Percentiles rank a stretch among this genome's conserved stretches.
Evolutionary conservation across 2,113 vertebrate species (phyloP).

Genomic region (Tautogolabrus adspersus): DNA sequence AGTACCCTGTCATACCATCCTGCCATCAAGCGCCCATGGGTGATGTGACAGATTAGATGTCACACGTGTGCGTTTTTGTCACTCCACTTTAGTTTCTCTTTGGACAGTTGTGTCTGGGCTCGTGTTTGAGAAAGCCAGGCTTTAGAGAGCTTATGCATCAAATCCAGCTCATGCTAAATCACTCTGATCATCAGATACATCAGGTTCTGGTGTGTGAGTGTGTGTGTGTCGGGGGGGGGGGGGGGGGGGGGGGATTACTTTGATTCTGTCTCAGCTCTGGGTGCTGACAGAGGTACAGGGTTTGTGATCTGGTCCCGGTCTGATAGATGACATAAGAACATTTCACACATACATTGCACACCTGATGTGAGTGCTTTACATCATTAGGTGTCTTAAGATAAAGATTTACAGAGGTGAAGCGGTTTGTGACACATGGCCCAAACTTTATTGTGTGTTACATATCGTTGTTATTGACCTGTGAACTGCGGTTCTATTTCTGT

Average conservation of each 20-base stretch:
- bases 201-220: not conserved
- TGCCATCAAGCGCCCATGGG: too few relatives aligned
- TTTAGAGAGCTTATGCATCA: constrained; percentile 46
- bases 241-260: constrained; percentile 31
- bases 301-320: constrained; percentile 9
- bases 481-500: constrained; percentile 6
- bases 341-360: not conserved
- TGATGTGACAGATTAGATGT: too few relatives aligned
- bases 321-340: constrained; percentile 4
- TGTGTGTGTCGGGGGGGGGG: too few relatives aligned
- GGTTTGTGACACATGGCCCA: not conserved
- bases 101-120: not conserved
- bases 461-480: not conserved
- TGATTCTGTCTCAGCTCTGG: constrained; percentile 1
- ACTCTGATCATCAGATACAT: constrained; percentile 35
- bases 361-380: not conserved
- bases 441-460: not conserved
- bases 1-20: too few relatives aligned
- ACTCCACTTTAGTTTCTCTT: not conserved
- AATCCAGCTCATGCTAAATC: constrained; percentile 63
- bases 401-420: not conserved
- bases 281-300: constrained; percentile 16
- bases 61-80: too few relatives aligned
- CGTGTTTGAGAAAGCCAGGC: constrained; percentile 27
- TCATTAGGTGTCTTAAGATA: not conserved